Evolutionary conservation across 2,888 invertebrate species (phyloP), one percentile per base, ranked within the genome.

Genomic region (Trichopoda pennipes): DNA sequence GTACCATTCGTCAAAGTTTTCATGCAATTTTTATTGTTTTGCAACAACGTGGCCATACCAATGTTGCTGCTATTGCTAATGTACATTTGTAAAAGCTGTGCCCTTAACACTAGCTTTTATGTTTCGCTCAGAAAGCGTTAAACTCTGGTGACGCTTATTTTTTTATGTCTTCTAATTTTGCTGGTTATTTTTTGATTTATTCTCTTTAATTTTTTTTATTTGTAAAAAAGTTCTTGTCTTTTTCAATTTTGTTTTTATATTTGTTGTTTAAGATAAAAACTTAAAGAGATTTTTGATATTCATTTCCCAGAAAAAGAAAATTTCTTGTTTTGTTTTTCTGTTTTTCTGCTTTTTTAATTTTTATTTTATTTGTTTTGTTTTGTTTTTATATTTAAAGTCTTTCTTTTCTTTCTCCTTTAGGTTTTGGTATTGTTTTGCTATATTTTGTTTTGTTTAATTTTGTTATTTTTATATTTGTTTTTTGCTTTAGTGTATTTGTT

Each of bases 21-120:
- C 91, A 96, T 94, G 92, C 95, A 95, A 93, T 95, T 96, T 91
- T 95, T 84, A 80, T 86, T 85, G 91, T 96, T 96, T 91, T 96
- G 96, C 91, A 96, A 93, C 92, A 95, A 94, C 91, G 96, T 95
- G 93, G 95, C 95, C 96, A 96, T 96, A 85, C 88, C 88, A 88
- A 85, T 85, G 84, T 87, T 86, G 85, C 86, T 86, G 84, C 86
- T 88, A 85, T 87, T 88, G 87, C 87, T 87, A 85, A 87, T 87
- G 86, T 87, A 87, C 87, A 88, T 87, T 86, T 83, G 86, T 47
- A 72, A 38, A 64, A 60, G 60, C 66, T 56, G 60, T 51, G 42
- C 38, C 42, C 28, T 49, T 49, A 38, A 47, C 47, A 56, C 47
- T 10, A 74, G 56, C 64, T 17, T 73, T 73, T 47, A 42, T 7